A percentile compares a stretch with the other conserved stretches of the same genome.
Conservation (phyloP, 2,888 invertebrate species). For the Euplexia lucipara region DNA sequence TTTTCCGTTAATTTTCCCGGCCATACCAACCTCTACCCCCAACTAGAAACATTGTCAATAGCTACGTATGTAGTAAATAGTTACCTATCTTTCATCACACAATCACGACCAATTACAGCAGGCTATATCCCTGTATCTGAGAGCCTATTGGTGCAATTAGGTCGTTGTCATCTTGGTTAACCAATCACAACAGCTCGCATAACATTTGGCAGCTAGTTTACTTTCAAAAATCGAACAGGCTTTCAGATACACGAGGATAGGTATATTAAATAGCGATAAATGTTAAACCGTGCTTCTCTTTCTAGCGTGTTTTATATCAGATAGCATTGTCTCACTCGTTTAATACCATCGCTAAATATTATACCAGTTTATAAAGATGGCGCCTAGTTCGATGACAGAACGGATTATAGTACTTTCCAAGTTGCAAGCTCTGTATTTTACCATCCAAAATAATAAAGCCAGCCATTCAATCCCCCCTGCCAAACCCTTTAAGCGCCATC, state of each 20-base stretch:
- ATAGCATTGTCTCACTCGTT: slow-evolving; percentile 13
- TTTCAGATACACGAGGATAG: slow-evolving; percentile 17
- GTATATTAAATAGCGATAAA: slow-evolving; percentile 31
- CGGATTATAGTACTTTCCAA: slow-evolving; percentile 1
- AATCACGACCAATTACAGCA: slow-evolving; percentile 34
- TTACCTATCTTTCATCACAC: slow-evolving; percentile 12
- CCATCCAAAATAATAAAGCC: neutral
- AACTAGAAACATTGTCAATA: slow-evolving; percentile 20
- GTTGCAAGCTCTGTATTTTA: neutral
- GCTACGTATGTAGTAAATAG: slow-evolving; percentile 30
- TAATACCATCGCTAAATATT: slow-evolving; percentile 28
- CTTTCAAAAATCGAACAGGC: neutral
- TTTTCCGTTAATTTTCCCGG: slow-evolving; percentile 8
- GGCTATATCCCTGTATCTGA: slow-evolving; percentile 25
- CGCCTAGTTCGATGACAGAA: slow-evolving; percentile 1
- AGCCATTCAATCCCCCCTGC: neutral
- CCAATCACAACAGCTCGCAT: slow-evolving; percentile 3
- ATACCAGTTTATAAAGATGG: slow-evolving; percentile 24
- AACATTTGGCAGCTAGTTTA: neutral
- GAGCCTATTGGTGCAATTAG: slow-evolving; percentile 20
- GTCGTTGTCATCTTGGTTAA: neutral
- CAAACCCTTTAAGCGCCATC: slow-evolving; percentile 23
- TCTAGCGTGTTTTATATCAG: neutral
- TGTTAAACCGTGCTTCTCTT: slow-evolving; percentile 13
- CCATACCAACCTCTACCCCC: neutral